phyloP scores from a whole-genome alignment of 2,797 vertebrate genomes.

The Acridotheres tristis region DNA sequence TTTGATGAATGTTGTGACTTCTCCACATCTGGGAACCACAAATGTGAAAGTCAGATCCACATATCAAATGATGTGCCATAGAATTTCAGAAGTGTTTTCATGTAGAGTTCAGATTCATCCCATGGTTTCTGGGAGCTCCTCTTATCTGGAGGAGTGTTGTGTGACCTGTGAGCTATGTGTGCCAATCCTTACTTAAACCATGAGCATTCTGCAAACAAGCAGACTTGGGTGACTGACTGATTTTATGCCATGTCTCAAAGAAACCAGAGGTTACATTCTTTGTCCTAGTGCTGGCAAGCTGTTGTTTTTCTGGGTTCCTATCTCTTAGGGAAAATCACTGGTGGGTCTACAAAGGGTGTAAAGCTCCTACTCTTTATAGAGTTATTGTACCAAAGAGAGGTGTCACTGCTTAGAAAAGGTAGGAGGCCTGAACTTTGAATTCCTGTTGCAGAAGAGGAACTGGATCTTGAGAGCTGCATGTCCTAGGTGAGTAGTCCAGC shows the following conservation, averaged over 20 bases:
- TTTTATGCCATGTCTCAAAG: background rate
- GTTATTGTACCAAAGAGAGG: background rate
- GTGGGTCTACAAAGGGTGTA: background rate
- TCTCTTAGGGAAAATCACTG: background rate
- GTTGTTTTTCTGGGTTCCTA: background rate
- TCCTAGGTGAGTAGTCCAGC: background rate
- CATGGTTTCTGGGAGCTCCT: background rate
- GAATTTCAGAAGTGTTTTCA: background rate
- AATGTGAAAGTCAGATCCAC: background rate
- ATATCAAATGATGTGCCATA: rapidly evolving
- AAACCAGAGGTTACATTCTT: background rate
- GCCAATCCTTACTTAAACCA: background rate
- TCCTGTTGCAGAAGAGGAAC: background rate
- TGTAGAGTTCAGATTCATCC: background rate
- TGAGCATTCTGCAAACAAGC: background rate
- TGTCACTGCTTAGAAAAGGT: background rate
- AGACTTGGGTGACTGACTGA: background rate
- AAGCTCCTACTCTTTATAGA: background rate
- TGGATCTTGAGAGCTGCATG: background rate
- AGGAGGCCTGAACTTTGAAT: background rate
- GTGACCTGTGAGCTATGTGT: background rate
- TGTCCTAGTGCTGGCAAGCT: background rate
- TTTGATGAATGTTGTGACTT: background rate
- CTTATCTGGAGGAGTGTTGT: background rate
- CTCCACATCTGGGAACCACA: background rate